phyloP scores from a whole-genome alignment of 2,888 invertebrate genomes.

The Proisotoma minuta region DNA sequence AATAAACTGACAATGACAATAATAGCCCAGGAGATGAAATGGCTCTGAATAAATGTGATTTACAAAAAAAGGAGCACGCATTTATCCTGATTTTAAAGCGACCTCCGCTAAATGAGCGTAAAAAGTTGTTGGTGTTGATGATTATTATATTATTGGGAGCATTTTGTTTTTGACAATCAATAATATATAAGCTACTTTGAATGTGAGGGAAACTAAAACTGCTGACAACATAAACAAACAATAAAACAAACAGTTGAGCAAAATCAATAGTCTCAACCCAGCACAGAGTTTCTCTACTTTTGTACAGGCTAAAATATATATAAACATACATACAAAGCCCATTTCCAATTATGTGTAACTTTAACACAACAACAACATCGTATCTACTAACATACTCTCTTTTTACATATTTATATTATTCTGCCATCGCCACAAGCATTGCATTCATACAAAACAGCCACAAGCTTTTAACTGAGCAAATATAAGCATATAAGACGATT shows the following conservation, averaged over 20 bases:
- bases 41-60: neutral
- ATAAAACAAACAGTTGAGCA: constrained; percentile 48
- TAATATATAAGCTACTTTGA: constrained; percentile 48
- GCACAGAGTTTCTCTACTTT: constrained; percentile 37
- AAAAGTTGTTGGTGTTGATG: neutral
- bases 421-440: neutral
- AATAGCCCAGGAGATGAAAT: constrained; percentile 1
- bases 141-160: constrained; percentile 44
- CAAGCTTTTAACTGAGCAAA: neutral
- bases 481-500: neutral
- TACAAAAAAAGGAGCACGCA: neutral
- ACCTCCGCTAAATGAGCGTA: neutral
- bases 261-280: constrained; percentile 48
- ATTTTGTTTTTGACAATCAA: constrained; percentile 48
- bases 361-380: constrained; percentile 10
- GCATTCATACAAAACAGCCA: neutral
- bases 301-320: too few species aligned
- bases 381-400: neutral
- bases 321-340: too few species aligned
- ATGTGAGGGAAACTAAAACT: constrained; percentile 47
- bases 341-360: constrained; percentile 10
- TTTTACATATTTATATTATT: constrained; percentile 8
- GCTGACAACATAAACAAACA: constrained; percentile 49
- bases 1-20: constrained; percentile 17
- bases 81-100: neutral